Conservation (phyloP, 2,113 vertebrate genomes). For the Argyrosomus japonicus region DNA sequence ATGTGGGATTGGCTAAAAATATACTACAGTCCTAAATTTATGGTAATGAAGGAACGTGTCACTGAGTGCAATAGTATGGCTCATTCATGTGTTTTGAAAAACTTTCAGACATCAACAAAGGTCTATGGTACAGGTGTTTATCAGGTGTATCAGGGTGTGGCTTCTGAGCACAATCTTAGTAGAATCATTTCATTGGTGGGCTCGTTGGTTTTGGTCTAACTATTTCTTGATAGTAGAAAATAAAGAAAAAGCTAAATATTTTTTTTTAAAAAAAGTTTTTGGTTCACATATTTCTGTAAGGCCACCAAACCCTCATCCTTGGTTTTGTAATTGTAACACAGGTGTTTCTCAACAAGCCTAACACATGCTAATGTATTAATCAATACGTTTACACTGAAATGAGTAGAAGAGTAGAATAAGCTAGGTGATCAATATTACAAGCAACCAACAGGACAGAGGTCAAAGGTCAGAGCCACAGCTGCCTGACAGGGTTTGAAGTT, state of each 20-base stretch:
- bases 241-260: too few species aligned
- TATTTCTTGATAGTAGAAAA: too few species aligned
- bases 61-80: not conserved
- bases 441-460: conserved; percentile 3
- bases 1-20: not conserved
- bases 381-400: not conserved
- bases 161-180: not conserved
- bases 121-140: too few species aligned
- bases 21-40: not conserved
- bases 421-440: conserved; percentile 5
- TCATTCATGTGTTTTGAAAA: not conserved
- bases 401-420: not conserved
- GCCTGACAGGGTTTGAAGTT: not conserved
- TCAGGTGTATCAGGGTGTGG: not conserved
- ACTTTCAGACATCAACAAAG: too few species aligned
- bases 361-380: not conserved
- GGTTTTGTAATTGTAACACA: not conserved
- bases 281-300: not conserved
- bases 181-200: too few species aligned
- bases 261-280: too few species aligned
- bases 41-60: not conserved
- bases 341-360: not conserved
- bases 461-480: conserved; percentile 19
- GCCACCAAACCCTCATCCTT: not conserved
- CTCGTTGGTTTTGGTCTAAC: too few species aligned